These are phyloP conservation scores for Agrochola circellaris DNA, from an alignment of 2,888 invertebrate species.

Conservation along the genomic window DNA sequence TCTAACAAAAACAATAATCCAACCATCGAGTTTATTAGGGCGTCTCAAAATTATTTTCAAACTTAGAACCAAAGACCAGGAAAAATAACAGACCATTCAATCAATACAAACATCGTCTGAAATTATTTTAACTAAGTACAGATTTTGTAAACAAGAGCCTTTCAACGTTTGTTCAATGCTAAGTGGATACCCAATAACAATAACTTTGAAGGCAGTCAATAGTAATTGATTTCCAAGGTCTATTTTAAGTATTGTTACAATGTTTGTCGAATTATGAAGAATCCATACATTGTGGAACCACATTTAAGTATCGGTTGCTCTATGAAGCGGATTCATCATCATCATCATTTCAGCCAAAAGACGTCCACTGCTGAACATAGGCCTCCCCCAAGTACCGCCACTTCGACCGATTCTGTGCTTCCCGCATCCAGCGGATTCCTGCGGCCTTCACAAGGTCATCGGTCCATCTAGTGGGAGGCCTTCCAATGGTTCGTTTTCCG, in stretches of 20 bases:
- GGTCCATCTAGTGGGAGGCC: no score
- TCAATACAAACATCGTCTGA: constrained; percentile 1
- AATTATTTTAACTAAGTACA: constrained; percentile 21
- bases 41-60: neutral
- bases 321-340: neutral
- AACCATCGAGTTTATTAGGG: no score
- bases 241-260: constrained; percentile 10
- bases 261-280: constrained; percentile 8
- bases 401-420: no score
- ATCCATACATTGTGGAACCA: neutral
- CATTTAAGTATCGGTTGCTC: neutral
- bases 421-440: no score
- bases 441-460: no score
- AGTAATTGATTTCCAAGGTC: constrained; percentile 33
- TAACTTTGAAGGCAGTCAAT: constrained; percentile 17
- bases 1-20: no score
- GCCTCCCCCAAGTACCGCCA: no score
- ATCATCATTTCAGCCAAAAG: no score
- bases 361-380: no score
- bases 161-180: constrained; percentile 24
- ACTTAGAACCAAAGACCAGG: neutral
- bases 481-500: no score
- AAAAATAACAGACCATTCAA: neutral
- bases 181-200: constrained; percentile 28
- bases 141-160: constrained; percentile 7